Evolutionary conservation across 2,888 invertebrate genomes (phyloP), one percentile per base, ranked within the genome.

Genomic region (Xestia ashworthii): DNA sequence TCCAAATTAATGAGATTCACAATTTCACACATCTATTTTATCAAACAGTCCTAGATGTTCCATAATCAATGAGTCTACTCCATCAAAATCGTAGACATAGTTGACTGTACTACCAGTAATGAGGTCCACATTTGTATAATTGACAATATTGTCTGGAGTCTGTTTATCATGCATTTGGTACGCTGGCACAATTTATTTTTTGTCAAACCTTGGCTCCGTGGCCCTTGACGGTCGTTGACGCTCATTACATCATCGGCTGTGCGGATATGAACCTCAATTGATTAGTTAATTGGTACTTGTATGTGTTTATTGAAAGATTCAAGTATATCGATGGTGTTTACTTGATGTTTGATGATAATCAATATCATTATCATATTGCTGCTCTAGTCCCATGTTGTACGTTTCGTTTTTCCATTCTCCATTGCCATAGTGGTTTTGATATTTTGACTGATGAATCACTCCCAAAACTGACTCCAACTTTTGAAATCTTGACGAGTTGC

Each of bases 141-240:
- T 60, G 75, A 62, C 38, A 70, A 69, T 22, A 62, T 32, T 76
- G 72, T 77, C 78, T 76, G 64, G 53, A 80, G 38, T 75, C 71
- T 75, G 75, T 74, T 74, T 73, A 76, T 72, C 78, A 81, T 74
- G 58, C 68, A 76, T 76, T 76, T 84, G 86, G 84, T 77, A 78
- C 66, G 74, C 55, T 83, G 77, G 80, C 79, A 82, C 76, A 85
- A 88, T 86, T 85, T 66, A 69, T 79, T 87, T 87, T 87, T 86
- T 89, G 83, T 86, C 78, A 50, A 68, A 81, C 88, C 87, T 90
- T 89, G 90, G 78, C 76, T 78, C 65, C 46, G 58, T 44, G 81
- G 83, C 86, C 87, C 84, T 88, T 84, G 84, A 73, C 82, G 87
- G 87, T 87, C 85, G 76, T 85, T 88, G 86, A 79, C 87, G 81